Conservation (phyloP, 2,888 invertebrate species). For the Eledona agricola region DNA sequence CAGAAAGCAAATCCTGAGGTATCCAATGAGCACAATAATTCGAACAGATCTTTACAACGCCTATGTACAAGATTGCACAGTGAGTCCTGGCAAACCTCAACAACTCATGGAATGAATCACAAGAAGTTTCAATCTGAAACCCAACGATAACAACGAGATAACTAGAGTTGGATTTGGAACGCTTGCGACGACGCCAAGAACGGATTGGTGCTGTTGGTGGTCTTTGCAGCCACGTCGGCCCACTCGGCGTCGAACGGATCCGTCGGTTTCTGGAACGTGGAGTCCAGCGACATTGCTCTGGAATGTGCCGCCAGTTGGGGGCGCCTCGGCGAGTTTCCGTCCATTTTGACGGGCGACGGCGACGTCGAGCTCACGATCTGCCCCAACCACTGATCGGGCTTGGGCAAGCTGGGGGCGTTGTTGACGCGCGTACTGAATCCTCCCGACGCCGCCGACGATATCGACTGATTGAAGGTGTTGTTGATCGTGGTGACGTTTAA, state of each 20-base stretch:
- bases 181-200: conserved; percentile 67
- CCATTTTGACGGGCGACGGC: conserved; percentile 49
- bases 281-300: conserved; percentile 68
- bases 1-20: conserved; percentile 11
- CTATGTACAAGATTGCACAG: conserved; percentile 59
- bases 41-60: conserved; percentile 21
- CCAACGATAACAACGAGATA: conserved; percentile 19
- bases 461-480: conserved; percentile 54
- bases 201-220: conserved; percentile 68
- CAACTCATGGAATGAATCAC: conserved; percentile 35
- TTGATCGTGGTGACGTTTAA: conserved; percentile 57
- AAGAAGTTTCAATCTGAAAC: conserved; percentile 11
- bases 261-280: conserved; percentile 49
- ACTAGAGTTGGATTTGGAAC: conserved; percentile 70
- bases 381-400: conserved; percentile 86
- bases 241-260: conserved; percentile 89
- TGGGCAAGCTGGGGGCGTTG: conserved; percentile 66
- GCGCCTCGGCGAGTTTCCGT: conserved; percentile 64
- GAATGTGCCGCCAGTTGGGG: conserved; percentile 63
- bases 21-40: conserved; percentile 26
- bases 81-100: conserved; percentile 54
- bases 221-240: conserved; percentile 72
- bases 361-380: conserved; percentile 72
- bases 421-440: conserved; percentile 37
- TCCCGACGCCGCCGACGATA: conserved; percentile 48